These are phyloP conservation scores for Diplodus sargus DNA, from an alignment of 2,797 vertebrate genomes.

Conservation along the genomic window DNA sequence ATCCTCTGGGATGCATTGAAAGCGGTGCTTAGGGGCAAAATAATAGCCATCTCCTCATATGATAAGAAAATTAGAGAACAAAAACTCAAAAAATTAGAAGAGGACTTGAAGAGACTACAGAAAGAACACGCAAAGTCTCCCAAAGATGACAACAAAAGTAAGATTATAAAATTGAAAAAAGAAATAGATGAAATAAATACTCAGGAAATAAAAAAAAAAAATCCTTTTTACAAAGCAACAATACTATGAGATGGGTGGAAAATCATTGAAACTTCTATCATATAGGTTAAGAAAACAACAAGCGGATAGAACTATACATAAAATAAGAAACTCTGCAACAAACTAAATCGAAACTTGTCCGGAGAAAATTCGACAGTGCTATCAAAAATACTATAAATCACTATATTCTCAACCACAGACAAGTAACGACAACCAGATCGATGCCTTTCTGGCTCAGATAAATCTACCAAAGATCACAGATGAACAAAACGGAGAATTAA, in stretches of 20 bases:
- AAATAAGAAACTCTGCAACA: slow-evolving; percentile 24
- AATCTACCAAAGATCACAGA: slow-evolving; percentile 13
- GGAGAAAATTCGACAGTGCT: slow-evolving; percentile 28
- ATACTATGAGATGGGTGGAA: slow-evolving; percentile 20
- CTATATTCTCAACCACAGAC: slow-evolving; percentile 4
- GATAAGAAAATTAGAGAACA: slow-evolving; percentile 13
- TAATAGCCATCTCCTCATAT: slow-evolving; percentile 27
- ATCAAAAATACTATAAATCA: slow-evolving; percentile 24
- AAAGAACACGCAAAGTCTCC: neutral
- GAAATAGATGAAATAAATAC: neutral
- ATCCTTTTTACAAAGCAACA: slow-evolving; percentile 1
- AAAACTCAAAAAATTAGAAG: neutral
- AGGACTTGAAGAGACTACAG: neutral
- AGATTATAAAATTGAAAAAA: neutral
- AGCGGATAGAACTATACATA: slow-evolving; percentile 28
- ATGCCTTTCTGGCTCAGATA: slow-evolving; percentile 1
- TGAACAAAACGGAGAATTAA: slow-evolving; percentile 42
- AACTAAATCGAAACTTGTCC: slow-evolving; percentile 5
- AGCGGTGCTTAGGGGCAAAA: neutral
- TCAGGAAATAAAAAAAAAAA: neutral
- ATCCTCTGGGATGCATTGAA: neutral
- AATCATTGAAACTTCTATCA: slow-evolving; percentile 33
- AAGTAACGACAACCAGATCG: neutral
- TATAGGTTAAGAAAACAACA: slow-evolving; percentile 46
- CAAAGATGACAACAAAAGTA: neutral